Percentiles rank a stretch among this genome's conserved stretches.
Evolutionary conservation across 2,888 invertebrate genomes (phyloP).

Genomic region (Leucophenga montana): DNA sequence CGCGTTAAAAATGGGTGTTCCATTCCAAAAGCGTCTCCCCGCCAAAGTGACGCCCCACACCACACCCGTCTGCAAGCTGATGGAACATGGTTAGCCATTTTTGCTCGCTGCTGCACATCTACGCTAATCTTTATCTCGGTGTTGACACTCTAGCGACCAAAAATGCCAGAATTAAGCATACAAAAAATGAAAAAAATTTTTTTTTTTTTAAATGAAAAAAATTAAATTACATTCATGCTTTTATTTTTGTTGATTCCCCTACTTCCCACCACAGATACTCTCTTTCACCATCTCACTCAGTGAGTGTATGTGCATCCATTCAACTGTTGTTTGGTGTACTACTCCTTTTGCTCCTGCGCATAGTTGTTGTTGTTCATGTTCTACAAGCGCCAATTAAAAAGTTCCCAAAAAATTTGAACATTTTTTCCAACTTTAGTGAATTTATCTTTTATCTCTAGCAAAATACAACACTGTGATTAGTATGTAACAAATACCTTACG

Average conservation of each 20-base stretch:
- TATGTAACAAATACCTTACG: too few species aligned
- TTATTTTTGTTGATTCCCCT: conserved; percentile 6
- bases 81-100: conserved; percentile 12
- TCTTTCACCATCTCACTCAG: conserved; percentile 27
- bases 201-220: too few species aligned
- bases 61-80: conserved; percentile 2
- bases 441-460: too few species aligned
- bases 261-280: conserved; percentile 21
- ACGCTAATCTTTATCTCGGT: conserved; percentile 67
- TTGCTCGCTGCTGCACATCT: conserved; percentile 41
- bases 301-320: conserved; percentile 2
- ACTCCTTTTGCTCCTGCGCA: conserved; percentile 41
- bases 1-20: conserved; percentile 63
- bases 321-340: background rate
- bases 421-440: too few species aligned
- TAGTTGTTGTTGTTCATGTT: conserved; percentile 20
- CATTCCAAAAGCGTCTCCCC: conserved; percentile 21
- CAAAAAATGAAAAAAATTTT: conserved; percentile 25
- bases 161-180: conserved; percentile 15
- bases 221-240: conserved; percentile 53
- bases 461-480: too few species aligned
- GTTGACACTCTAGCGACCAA: conserved; percentile 64
- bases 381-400: too few species aligned
- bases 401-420: too few species aligned
- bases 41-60: conserved; percentile 4